phyloP scores from a whole-genome alignment of 2,113 vertebrate genomes.

The Sphaerodactylus townsendi region DNA sequence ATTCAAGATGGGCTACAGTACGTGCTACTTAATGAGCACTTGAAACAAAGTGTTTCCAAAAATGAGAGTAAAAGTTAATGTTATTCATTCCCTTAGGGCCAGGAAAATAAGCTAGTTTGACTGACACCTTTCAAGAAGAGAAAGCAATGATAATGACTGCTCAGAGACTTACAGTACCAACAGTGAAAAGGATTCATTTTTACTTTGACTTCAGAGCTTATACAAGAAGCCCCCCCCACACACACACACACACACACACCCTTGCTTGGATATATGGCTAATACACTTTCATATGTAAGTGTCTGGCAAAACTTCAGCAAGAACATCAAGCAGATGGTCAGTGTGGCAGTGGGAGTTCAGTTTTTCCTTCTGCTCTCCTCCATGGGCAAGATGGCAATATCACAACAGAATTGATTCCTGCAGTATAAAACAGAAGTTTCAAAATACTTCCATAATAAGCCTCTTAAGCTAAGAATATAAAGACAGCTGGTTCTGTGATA shows the following conservation, averaged over 20 bases:
- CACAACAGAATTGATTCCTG: background rate
- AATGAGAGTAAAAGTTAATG: constrained; percentile 52
- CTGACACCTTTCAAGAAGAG: constrained; percentile 42
- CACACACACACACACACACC: too few relatives aligned
- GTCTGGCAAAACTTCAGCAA: background rate
- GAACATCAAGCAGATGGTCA: background rate
- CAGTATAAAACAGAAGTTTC: background rate
- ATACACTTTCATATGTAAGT: background rate
- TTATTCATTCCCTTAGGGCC: constrained; percentile 43
- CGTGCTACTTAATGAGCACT: constrained; percentile 47
- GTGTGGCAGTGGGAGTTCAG: background rate
- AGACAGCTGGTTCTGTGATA: background rate
- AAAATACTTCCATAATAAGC: background rate
- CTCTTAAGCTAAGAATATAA: background rate
- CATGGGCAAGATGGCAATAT: background rate
- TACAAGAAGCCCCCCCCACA: too few relatives aligned
- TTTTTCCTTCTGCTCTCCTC: background rate
- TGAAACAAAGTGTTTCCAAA: constrained; percentile 57
- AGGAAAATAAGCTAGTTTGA: constrained; percentile 48
- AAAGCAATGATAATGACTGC: constrained; percentile 38
- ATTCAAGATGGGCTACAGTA: constrained; percentile 36
- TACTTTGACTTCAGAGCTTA: background rate
- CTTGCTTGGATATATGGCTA: background rate
- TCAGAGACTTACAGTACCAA: constrained; percentile 17
- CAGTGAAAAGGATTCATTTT: constrained; percentile 19